Conservation (phyloP, 2,797 vertebrate genomes). For the Sebastes vulpes region DNA sequence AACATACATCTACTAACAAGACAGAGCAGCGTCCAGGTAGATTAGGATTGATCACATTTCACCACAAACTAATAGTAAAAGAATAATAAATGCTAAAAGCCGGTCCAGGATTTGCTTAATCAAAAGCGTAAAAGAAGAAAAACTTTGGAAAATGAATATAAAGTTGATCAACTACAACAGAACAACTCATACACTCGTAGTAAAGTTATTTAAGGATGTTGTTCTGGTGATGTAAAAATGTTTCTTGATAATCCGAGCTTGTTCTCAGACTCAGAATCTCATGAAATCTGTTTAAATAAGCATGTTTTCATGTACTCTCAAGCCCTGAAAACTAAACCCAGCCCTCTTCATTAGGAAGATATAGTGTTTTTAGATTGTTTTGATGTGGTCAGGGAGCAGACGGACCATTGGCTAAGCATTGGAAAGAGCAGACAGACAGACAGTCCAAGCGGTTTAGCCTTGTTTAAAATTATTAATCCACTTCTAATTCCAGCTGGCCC, state of each 20-base stretch:
- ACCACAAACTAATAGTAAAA: background rate
- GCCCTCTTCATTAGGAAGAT: conserved; percentile 70
- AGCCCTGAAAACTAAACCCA: conserved; percentile 64
- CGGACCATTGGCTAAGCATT: conserved; percentile 82
- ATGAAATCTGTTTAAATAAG: conserved; percentile 66
- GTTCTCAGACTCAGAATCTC: conserved; percentile 56
- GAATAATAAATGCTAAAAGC: background rate
- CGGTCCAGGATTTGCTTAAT: background rate
- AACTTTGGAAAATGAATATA: background rate
- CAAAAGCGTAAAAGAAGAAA: background rate
- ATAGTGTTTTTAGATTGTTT: conserved; percentile 80
- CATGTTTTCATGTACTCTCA: conserved; percentile 65
- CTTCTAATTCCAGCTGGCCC: conserved; percentile 86
- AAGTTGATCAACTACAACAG: conserved; percentile 13
- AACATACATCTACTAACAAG: background rate
- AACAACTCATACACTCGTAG: background rate
- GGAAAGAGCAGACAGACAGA: conserved; percentile 84
- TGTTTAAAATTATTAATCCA: conserved; percentile 90
- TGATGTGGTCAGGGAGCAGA: conserved; percentile 80
- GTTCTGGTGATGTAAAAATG: conserved; percentile 49
- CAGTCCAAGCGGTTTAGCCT: conserved; percentile 87
- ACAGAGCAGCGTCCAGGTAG: background rate
- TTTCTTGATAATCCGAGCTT: conserved; percentile 57
- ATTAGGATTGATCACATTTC: background rate
- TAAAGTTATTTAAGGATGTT: conserved; percentile 31